Percentiles rank a stretch among this genome's conserved stretches.
Evolutionary conservation across 2,888 invertebrate genomes (phyloP).

Genomic region (Dusona sp.): DNA sequence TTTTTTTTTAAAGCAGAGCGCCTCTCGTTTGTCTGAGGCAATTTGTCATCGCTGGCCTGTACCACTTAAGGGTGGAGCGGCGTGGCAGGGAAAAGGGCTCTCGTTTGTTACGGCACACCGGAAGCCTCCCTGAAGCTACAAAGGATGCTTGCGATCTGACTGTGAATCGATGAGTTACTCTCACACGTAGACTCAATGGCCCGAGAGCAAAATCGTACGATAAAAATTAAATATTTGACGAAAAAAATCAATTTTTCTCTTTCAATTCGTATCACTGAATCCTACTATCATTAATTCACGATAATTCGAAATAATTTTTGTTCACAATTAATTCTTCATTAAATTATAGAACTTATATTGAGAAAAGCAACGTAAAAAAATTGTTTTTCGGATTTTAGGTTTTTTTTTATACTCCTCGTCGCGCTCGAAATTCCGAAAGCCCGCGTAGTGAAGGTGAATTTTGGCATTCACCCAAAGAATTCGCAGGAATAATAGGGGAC

Average conservation of each 20-base stretch:
- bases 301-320: neutral
- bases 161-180: conserved; percentile 51
- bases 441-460: neutral
- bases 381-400: neutral
- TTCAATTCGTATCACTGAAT: neutral
- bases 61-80: conserved; percentile 29
- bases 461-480: conserved; percentile 12
- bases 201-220: conserved; percentile 1
- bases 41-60: conserved; percentile 64
- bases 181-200: conserved; percentile 22
- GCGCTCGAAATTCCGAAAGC: neutral
- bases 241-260: neutral
- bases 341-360: neutral
- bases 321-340: neutral
- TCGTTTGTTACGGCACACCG: conserved; percentile 53
- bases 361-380: neutral
- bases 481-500: neutral
- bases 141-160: conserved; percentile 40
- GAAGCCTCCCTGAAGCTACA: conserved; percentile 45
- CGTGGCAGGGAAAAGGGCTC: neutral
- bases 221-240: neutral
- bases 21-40: conserved; percentile 62
- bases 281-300: neutral
- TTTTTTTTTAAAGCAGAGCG: conserved; percentile 32
- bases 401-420: neutral